phyloP scores from a whole-genome alignment of 2,113 vertebrate species.

The Petrocephalus microphthalmus region DNA sequence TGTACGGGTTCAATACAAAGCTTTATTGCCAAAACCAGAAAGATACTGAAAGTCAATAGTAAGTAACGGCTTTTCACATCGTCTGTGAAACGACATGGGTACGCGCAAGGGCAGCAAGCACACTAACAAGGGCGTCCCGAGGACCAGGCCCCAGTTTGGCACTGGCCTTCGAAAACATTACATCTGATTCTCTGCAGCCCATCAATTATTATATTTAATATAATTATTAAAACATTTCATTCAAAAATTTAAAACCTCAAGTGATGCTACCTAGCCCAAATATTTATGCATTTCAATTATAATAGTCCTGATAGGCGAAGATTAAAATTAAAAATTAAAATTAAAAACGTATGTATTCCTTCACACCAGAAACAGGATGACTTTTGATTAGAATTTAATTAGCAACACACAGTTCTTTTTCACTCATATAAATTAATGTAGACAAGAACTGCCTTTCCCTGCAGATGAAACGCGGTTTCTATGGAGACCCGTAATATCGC shows the following conservation, averaged over 20 bases:
- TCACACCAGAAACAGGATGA: not conserved
- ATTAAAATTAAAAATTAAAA: not conserved
- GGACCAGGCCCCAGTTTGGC: not conserved
- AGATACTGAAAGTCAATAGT: not conserved
- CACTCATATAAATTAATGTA: not conserved
- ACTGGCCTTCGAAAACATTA: not conserved
- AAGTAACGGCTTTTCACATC: not conserved
- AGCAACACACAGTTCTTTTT: slow-evolving; percentile 11
- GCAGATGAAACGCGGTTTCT: slow-evolving; percentile 27
- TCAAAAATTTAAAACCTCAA: not conserved
- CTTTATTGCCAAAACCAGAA: not conserved
- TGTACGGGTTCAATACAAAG: not conserved
- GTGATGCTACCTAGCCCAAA: not conserved
- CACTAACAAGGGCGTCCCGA: not conserved
- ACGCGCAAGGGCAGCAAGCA: not conserved
- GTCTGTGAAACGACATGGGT: not conserved
- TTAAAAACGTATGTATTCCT: not conserved
- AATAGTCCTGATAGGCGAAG: not conserved
- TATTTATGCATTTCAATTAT: not conserved
- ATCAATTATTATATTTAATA: not conserved
- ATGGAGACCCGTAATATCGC: slow-evolving; percentile 36
- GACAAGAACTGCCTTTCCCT: not conserved
- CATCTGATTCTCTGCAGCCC: not conserved
- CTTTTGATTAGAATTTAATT: slow-evolving; percentile 17
- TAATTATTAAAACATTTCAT: not conserved